These are phyloP conservation scores for Oscheius sp. DNA, from an alignment of 2,888 invertebrate genomes.

Conservation along the genomic window DNA sequence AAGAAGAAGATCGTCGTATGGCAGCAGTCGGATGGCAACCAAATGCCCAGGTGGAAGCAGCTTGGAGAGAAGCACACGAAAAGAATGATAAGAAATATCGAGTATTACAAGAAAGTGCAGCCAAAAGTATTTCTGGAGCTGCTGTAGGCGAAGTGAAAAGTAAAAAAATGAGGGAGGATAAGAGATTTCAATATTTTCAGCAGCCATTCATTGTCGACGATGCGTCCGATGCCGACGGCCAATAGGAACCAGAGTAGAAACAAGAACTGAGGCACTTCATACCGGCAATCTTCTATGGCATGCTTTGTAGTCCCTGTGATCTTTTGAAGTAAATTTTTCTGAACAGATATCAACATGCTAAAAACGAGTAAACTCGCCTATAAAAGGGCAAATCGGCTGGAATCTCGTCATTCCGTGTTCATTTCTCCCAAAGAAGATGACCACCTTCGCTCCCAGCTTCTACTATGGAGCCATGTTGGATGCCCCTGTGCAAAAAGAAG, in stretches of 20 bases:
- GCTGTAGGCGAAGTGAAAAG: conserved; percentile 37
- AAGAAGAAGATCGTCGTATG: conserved; percentile 32
- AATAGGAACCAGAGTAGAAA: background rate
- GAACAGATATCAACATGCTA: no score
- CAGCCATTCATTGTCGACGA: no score
- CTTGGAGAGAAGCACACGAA: conserved; percentile 60
- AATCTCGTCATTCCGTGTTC: no score
- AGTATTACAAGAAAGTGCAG: conserved; percentile 48
- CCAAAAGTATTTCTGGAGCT: conserved; percentile 49
- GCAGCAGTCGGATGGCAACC: background rate
- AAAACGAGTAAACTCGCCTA: no score
- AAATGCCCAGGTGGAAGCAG: conserved; percentile 46
- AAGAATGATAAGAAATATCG: conserved; percentile 56
- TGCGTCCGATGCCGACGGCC: background rate
- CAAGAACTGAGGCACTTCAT: background rate
- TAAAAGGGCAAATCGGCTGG: no score
- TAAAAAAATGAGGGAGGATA: background rate
- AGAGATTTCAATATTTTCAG: no score
- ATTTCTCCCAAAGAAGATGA: no score
- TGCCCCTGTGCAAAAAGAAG: background rate
- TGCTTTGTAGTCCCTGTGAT: background rate
- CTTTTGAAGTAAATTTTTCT: no score
- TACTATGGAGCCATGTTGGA: background rate
- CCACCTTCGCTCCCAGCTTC: background rate
- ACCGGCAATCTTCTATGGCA: background rate